Base-by-base conservation (phyloP, 2,113 vertebrate genomes). In the Heterotilapia buettikoferi region DNA sequence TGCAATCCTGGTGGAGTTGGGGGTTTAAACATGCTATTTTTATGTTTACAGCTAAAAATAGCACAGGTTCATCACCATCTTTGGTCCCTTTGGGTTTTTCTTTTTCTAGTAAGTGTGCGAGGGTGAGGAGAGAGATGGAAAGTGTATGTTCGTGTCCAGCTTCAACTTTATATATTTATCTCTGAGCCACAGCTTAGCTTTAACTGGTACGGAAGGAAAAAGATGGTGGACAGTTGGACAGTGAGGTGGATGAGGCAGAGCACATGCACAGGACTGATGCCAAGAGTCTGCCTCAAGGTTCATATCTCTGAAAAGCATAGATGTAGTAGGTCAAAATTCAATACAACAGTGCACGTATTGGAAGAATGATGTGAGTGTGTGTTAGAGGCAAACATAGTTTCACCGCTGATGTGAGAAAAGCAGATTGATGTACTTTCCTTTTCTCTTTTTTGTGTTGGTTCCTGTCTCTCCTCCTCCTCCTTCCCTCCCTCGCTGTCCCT, bases 11-110 rank as follows among this genome's bases (percentile, higher is more conserved):
- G 24, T 80, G 33, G 83, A 91, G 82, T 82, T 24, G n/a, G 53
- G 84, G 89, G 84, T 71, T 86, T 21, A 63, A 82, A 56, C 66
- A 84, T 54, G 79, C 57, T 66, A 85, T 92, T 45, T 89, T 92
- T 87, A 90, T 91, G 89, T 91, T 91, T 91, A 88, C 21, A 56
- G 80, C 89, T 95, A 93, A 92, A 93, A 93, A 94, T 94, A 92
- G 84, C 8, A 2, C 86, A 21, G 73, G 85, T 92, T 93, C 90
- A 91, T 92, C 80, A 83, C 61, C 53, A 21, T 89, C 90, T 83
- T 57, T 45, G 82, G 56, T 71, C 88, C 84, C 38, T 40, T 29
- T 33, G 73, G 80, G 63, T 80, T 84, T 82, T 68, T 59, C 26
- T 88, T 68, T 86, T 82, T 66, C 82, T 84, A 61, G 78, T 40